Percentiles rank a stretch among this genome's conserved stretches.
These are phyloP conservation scores for Potamarius usumacintae DNA, from an alignment of 2,113 vertebrate genomes.

Conservation along the genomic window DNA sequence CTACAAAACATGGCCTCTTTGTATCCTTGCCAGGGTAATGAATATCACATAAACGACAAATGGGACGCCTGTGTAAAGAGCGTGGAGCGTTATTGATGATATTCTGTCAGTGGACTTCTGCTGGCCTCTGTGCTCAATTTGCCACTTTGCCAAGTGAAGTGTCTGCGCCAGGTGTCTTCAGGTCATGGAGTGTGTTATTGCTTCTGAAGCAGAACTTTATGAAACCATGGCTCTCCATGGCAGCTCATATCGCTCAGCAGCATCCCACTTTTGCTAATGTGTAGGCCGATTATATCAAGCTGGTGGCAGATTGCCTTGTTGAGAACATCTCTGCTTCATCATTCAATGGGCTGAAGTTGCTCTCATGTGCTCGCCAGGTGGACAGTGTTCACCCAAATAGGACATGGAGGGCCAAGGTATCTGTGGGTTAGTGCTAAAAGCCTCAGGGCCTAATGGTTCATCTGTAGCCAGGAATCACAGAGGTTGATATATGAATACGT, in stretches of 20 bases:
- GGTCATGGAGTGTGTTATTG: slow-evolving; percentile 13
- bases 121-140: not conserved
- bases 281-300: not conserved
- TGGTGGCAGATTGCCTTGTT: slow-evolving; percentile 17
- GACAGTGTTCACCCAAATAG: not conserved
- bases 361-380: slow-evolving; percentile 9
- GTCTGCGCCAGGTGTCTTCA: slow-evolving; percentile 18
- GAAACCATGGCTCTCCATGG: not conserved
- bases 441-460: not conserved
- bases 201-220: slow-evolving; percentile 27
- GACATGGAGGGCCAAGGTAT: slow-evolving; percentile 19
- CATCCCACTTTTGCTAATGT: slow-evolving; percentile 10
- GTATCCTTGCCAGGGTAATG: not conserved
- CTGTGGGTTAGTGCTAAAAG: not conserved
- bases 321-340: slow-evolving; percentile 18
- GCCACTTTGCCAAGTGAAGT: slow-evolving; percentile 20
- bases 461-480: not conserved
- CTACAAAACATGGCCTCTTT: not conserved
- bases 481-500: not conserved
- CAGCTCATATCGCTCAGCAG: not conserved
- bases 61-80: not conserved
- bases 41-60: slow-evolving; percentile 19
- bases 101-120: not conserved
- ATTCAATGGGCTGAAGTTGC: slow-evolving; percentile 3
- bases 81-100: slow-evolving; percentile 11